phyloP scores from a whole-genome alignment of 2,888 invertebrate species.

The Kryphioiulus occultus region DNA sequence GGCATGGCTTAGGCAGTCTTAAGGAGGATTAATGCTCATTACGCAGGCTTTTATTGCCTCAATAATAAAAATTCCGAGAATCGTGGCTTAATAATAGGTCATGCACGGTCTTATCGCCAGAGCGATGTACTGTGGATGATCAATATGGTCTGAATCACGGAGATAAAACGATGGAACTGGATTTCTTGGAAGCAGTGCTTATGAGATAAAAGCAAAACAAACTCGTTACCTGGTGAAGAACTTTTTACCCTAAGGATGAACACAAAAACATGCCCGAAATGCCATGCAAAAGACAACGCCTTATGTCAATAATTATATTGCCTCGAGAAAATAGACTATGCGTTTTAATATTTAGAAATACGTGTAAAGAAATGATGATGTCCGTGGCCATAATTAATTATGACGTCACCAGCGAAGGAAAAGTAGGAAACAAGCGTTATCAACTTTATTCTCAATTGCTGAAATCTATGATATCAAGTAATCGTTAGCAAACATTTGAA shows the following conservation, averaged over 20 bases:
- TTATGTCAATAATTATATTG: not conserved
- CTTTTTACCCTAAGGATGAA: not conserved
- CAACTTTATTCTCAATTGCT: too few relatives aligned
- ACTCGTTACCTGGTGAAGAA: not conserved
- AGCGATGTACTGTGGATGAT: not conserved
- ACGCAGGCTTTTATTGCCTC: not conserved
- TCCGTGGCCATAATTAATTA: too few relatives aligned
- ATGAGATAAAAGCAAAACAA: not conserved
- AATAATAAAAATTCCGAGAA: conserved; percentile 12
- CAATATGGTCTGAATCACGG: not conserved
- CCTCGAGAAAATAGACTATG: too few relatives aligned
- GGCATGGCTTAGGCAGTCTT: not conserved
- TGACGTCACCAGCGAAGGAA: too few relatives aligned
- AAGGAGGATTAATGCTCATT: not conserved
- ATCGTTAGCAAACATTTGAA: too few relatives aligned
- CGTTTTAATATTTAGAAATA: too few relatives aligned
- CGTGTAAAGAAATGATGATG: too few relatives aligned
- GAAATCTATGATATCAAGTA: too few relatives aligned
- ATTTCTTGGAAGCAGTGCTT: not conserved
- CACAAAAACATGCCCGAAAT: not conserved
- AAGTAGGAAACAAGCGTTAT: too few relatives aligned
- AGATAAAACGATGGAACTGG: not conserved
- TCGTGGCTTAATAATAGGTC: not conserved
- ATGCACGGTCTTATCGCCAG: not conserved
- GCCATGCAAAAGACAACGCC: not conserved